phyloP scores from a whole-genome alignment of 2,888 invertebrate genomes.

The Heliconius aoede region DNA sequence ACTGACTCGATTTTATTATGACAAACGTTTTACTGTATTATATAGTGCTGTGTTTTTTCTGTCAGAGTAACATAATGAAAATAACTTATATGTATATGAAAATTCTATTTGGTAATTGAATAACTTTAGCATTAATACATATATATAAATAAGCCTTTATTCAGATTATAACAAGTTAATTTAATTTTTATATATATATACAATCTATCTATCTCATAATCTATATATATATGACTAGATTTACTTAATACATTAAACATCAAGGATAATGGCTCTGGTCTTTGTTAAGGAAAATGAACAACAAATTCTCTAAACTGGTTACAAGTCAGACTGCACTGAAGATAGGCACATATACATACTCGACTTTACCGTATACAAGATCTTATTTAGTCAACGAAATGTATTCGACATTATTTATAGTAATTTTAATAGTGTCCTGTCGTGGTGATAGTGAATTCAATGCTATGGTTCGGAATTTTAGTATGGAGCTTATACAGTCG shows the following conservation, averaged over 20 bases:
- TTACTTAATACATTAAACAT: not conserved
- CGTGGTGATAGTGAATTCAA: conserved; percentile 63
- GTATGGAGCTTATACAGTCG: conserved; percentile 69
- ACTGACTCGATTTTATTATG: conserved; percentile 4
- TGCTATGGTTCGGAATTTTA: conserved; percentile 72
- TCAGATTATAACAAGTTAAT: too few relatives aligned
- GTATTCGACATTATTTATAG: not conserved
- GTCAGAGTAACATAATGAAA: too few relatives aligned
- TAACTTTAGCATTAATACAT: too few relatives aligned
- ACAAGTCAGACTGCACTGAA: not conserved
- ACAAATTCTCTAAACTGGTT: not conserved
- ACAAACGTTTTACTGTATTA: not conserved
- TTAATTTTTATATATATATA: too few relatives aligned
- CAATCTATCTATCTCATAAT: too few relatives aligned
- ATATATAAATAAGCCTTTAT: too few relatives aligned
- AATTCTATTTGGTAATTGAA: too few relatives aligned
- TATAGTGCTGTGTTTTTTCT: too few relatives aligned
- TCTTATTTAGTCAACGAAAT: not conserved
- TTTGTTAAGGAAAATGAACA: conserved; percentile 17
- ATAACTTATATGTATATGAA: too few relatives aligned
- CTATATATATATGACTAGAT: too few relatives aligned
- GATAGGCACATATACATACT: not conserved
- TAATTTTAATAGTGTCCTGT: conserved; percentile 35
- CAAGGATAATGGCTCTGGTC: not conserved
- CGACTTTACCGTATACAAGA: not conserved